phyloP scores from a whole-genome alignment of 2,888 invertebrate genomes.

The Lathronympha strigana region DNA sequence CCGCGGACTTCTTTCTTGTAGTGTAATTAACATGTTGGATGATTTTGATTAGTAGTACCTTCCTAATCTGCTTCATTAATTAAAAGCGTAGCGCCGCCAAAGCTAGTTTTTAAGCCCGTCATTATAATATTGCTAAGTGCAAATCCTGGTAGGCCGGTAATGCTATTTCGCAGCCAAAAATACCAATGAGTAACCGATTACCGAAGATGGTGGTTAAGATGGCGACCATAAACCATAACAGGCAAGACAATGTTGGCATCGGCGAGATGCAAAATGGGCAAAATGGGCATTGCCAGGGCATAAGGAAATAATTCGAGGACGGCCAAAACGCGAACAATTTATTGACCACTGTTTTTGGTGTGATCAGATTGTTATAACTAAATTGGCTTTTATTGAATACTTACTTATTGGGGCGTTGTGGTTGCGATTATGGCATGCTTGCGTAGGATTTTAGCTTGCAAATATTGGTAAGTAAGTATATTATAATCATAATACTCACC shows the following conservation, averaged over 20 bases:
- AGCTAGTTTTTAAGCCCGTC: slow-evolving; percentile 4
- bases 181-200: slow-evolving; percentile 59
- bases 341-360: slow-evolving; percentile 68
- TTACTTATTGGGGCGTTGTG: slow-evolving; percentile 51
- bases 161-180: slow-evolving; percentile 59
- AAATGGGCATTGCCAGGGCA: slow-evolving; percentile 55
- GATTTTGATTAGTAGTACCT: not conserved
- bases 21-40: not conserved
- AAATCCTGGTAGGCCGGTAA: slow-evolving; percentile 36
- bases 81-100: not conserved
- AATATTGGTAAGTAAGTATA: not conserved
- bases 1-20: not conserved
- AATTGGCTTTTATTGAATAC: slow-evolving; percentile 63
- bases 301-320: slow-evolving; percentile 76
- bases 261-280: slow-evolving; percentile 37
- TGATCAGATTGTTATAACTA: slow-evolving; percentile 50
- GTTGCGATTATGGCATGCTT: slow-evolving; percentile 21
- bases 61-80: not conserved
- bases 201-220: slow-evolving; percentile 59
- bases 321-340: slow-evolving; percentile 73
- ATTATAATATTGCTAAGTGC: slow-evolving; percentile 53
- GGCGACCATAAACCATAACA: slow-evolving; percentile 63
- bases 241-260: slow-evolving; percentile 56
- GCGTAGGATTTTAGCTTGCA: slow-evolving; percentile 31
- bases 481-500: not conserved